A percentile compares a stretch with the other conserved stretches of the same genome.
phyloP scores from a whole-genome alignment of 2,797 vertebrate genomes.

The Gambelia wislizenii region DNA sequence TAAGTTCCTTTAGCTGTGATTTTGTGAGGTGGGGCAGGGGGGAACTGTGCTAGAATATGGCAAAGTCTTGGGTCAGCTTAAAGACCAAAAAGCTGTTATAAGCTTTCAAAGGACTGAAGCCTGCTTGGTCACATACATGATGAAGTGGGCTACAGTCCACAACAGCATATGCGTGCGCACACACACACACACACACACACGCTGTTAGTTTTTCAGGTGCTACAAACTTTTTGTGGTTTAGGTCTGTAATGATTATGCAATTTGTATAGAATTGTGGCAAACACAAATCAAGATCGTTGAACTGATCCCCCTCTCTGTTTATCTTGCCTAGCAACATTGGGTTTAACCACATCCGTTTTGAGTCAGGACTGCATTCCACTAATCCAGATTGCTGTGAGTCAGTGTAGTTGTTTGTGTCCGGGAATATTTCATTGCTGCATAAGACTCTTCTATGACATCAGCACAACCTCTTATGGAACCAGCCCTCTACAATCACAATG shows the following conservation, averaged over 20 bases:
- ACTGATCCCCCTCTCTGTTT: not conserved
- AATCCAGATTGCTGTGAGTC: not conserved
- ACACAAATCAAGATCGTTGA: not conserved
- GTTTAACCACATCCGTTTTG: conserved; percentile 29
- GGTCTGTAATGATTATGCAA: not conserved
- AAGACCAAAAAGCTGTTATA: no score
- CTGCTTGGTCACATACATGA: no score
- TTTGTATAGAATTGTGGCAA: not conserved
- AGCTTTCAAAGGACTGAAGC: no score
- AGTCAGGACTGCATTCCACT: conserved; percentile 8
- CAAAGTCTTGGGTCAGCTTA: no score
- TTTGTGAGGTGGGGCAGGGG: no score
- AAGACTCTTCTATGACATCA: conserved; percentile 8
- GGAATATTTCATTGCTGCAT: not conserved
- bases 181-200: no score
- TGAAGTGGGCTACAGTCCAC: no score
- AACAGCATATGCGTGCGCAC: no score
- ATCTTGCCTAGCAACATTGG: conserved; percentile 8
- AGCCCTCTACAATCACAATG: not conserved
- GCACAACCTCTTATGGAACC: not conserved
- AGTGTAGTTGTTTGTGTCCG: not conserved
- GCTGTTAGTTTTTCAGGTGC: no score
- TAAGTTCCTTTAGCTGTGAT: not conserved
- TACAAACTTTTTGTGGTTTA: no score
- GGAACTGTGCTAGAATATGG: no score